Conservation (phyloP, 2,113 vertebrate species). For the Pterocles burchelli region DNA sequence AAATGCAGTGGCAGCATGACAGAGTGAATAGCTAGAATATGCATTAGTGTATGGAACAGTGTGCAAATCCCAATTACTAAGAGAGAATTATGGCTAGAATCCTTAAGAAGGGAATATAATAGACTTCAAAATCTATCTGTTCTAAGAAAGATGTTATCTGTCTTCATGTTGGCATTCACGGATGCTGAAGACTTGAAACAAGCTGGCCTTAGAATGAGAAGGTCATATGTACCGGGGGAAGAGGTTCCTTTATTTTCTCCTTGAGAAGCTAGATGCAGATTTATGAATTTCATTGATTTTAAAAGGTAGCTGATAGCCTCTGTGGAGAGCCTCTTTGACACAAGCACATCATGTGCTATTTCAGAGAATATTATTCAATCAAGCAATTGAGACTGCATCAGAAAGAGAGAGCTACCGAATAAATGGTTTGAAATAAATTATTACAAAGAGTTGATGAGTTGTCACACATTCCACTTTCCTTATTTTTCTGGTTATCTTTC, state of each 20-base stretch:
- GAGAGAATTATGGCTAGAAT: conserved; percentile 16
- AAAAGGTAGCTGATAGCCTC: conserved; percentile 55
- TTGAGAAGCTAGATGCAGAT: conserved; percentile 59
- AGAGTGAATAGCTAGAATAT: conserved; percentile 14
- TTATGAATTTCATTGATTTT: conserved; percentile 66
- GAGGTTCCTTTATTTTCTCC: conserved; percentile 49
- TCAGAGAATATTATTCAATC: conserved; percentile 63
- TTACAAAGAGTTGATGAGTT: conserved; percentile 40
- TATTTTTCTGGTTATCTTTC: conserved; percentile 30
- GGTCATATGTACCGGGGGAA: not conserved
- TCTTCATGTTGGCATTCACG: conserved; percentile 29
- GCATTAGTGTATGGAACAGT: conserved; percentile 5
- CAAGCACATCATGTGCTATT: conserved; percentile 65
- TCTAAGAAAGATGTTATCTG: conserved; percentile 9
- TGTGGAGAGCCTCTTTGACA: conserved; percentile 62
- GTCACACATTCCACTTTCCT: not conserved
- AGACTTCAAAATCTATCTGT: conserved; percentile 37
- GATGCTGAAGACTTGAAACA: conserved; percentile 40
- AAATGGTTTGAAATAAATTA: conserved; percentile 36
- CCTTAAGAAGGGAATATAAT: not conserved
- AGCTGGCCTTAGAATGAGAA: conserved; percentile 36
- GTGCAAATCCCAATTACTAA: conserved; percentile 30
- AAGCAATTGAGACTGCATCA: conserved; percentile 58
- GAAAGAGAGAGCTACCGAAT: conserved; percentile 29
- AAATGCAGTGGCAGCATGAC: conserved; percentile 30